These are phyloP conservation scores for Drosophila tsacasi DNA, from an alignment of 1,140 invertebrate genomes.

Conservation along the genomic window DNA sequence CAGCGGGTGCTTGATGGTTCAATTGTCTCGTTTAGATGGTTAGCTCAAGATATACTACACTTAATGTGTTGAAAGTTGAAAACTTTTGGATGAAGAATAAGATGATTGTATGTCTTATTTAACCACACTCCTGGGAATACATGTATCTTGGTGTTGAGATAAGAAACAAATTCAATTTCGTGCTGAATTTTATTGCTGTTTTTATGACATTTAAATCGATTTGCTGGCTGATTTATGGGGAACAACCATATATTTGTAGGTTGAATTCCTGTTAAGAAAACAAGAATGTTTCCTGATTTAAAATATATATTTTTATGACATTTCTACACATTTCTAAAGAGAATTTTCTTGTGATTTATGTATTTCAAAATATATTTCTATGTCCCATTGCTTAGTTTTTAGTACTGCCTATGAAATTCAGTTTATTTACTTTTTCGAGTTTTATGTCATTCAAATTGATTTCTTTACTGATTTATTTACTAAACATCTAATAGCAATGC, in stretches of 20 bases:
- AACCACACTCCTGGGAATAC: not conserved
- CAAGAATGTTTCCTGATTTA: not conserved
- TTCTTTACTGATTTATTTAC: not conserved
- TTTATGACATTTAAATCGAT: constrained; percentile 10
- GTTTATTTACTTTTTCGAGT: not conserved
- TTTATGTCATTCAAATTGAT: not conserved
- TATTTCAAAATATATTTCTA: not conserved
- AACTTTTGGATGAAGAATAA: not conserved
- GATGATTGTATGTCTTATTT: not conserved
- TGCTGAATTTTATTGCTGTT: not conserved
- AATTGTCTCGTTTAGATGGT: constrained; percentile 16
- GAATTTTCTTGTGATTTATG: not conserved
- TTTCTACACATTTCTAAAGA: not conserved
- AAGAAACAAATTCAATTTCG: constrained; percentile 4
- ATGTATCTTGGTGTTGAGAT: not conserved
- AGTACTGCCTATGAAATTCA: not conserved
- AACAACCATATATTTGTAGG: not conserved
- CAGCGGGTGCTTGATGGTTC: constrained; percentile 10
- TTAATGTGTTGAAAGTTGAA: not conserved
- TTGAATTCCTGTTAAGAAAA: not conserved
- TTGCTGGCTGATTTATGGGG: not conserved
- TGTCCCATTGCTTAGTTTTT: not conserved
- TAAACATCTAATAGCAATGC: constrained; percentile 4
- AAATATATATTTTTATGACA: not conserved
- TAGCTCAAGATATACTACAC: not conserved